phyloP scores from a whole-genome alignment of 2,113 vertebrate species.

The Microtus richardsoni region DNA sequence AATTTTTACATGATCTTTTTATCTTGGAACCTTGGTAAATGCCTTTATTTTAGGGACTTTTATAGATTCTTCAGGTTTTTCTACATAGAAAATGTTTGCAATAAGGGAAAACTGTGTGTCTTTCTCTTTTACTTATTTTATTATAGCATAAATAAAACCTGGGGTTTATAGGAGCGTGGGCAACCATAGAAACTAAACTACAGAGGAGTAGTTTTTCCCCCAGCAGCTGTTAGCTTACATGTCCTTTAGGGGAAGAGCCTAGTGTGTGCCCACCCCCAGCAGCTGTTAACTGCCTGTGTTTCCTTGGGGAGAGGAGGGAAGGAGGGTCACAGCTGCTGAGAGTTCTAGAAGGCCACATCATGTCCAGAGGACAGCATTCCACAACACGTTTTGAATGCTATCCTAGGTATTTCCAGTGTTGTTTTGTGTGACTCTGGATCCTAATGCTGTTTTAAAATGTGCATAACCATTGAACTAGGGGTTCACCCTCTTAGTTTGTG shows the following conservation, averaged over 20 bases:
- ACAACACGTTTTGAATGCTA: constrained; percentile 23
- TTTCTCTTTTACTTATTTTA: not conserved
- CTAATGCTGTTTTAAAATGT: not conserved
- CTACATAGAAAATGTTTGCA: not conserved
- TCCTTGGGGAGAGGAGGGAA: too few relatives aligned
- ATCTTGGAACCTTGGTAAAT: constrained; percentile 18
- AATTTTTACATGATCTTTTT: constrained; percentile 25
- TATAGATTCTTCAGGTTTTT: not conserved
- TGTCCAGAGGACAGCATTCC: not conserved
- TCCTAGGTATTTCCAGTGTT: not conserved
- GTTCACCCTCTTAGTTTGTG: not conserved
- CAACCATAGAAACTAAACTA: not conserved
- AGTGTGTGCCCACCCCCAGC: not conserved
- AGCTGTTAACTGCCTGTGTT: not conserved
- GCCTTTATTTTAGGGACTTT: not conserved
- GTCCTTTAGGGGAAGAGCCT: too few relatives aligned
- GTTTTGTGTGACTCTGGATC: not conserved
- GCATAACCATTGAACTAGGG: not conserved
- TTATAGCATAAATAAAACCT: not conserved
- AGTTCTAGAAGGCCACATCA: not conserved
- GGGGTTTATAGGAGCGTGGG: not conserved
- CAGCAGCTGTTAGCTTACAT: not conserved
- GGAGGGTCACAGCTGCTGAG: not conserved
- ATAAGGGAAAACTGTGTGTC: not conserved
- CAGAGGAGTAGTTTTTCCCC: not conserved